These are phyloP conservation scores for Helarctos malayanus DNA, from an alignment of 2,797 vertebrate species.

Conservation along the genomic window DNA sequence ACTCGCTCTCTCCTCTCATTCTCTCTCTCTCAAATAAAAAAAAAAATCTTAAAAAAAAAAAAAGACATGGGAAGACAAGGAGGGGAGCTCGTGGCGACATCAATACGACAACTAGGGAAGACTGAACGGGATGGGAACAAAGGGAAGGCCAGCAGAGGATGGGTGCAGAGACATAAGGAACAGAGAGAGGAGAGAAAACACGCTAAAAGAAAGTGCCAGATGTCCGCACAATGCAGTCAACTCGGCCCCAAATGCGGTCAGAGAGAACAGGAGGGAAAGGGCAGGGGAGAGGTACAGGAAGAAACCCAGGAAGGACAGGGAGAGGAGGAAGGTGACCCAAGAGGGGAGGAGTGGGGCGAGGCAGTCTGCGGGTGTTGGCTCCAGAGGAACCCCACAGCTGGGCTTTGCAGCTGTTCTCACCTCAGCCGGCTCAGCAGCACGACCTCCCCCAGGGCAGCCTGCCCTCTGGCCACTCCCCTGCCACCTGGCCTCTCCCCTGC, in stretches of 20 bases:
- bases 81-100: background rate
- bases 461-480: background rate
- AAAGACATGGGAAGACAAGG: background rate
- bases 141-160: background rate
- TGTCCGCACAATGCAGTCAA: background rate
- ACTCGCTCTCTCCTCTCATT: background rate
- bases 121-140: background rate
- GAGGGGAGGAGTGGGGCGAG: background rate
- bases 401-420: slow-evolving; percentile 25
- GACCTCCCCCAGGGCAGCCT: background rate
- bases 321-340: background rate
- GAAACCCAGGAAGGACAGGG: slow-evolving; percentile 61
- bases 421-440: background rate
- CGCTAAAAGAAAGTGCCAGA: background rate
- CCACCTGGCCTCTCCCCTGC: background rate
- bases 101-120: background rate
- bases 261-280: background rate
- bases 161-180: background rate
- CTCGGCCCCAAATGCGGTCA: background rate
- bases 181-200: background rate
- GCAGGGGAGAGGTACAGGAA: background rate
- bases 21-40: background rate
- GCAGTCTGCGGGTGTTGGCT: slow-evolving; percentile 71
- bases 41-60: background rate
- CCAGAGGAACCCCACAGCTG: background rate